Conservation (phyloP, 1,140 invertebrate species). For the Macrobrachium nipponense region DNA sequence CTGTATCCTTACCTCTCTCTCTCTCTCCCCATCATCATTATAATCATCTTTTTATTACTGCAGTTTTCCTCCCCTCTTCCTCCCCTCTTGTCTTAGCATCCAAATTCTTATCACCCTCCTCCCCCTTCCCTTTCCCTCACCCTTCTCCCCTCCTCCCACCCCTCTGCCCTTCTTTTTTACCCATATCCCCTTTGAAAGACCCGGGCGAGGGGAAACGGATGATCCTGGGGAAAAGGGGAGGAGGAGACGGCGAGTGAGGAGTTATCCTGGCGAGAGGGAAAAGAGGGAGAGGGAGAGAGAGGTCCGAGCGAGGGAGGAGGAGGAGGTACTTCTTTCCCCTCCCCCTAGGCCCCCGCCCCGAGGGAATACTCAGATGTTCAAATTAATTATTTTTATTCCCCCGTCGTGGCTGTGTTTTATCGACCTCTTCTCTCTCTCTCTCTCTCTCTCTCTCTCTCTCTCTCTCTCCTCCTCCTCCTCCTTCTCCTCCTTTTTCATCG, state of each 20-base stretch:
- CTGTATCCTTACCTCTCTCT: background rate
- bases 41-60: background rate
- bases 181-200: no score
- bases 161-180: background rate
- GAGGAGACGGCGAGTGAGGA: background rate
- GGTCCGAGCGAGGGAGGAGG: background rate
- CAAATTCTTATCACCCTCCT: background rate
- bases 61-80: background rate
- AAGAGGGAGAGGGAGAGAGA: no score
- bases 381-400: slow-evolving; percentile 25
- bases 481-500: background rate
- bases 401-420: slow-evolving; percentile 6
- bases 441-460: background rate
- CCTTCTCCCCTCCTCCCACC: background rate
- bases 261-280: no score
- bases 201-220: background rate
- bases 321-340: background rate
- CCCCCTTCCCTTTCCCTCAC: background rate
- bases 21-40: background rate
- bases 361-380: slow-evolving; percentile 22
- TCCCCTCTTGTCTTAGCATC: background rate
- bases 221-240: background rate
- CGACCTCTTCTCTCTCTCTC: background rate
- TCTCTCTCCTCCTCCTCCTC: background rate
- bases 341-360: background rate